Evolutionary conservation across 2,888 invertebrate species (phyloP).

Genomic region (Drosophila borborema): DNA sequence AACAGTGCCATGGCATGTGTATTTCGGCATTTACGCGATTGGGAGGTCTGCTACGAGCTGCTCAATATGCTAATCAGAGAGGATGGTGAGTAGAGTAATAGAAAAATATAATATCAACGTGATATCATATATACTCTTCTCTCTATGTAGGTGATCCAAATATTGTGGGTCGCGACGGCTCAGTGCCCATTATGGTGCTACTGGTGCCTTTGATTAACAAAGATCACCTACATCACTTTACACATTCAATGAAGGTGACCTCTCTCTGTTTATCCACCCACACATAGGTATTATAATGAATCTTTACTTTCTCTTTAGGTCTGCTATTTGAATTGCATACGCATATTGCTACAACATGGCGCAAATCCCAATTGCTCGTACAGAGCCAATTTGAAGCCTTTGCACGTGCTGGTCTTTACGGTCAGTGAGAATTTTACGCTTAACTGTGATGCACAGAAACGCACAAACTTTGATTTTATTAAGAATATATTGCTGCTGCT

Average conservation of each 20-base stretch:
- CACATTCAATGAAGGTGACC: slow-evolving; percentile 90
- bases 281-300: not conserved
- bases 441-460: slow-evolving; percentile 89
- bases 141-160: slow-evolving; percentile 87
- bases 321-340: slow-evolving; percentile 90
- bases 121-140: not conserved
- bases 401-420: slow-evolving; percentile 90
- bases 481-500: slow-evolving; percentile 89
- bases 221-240: slow-evolving; percentile 90
- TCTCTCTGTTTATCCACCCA: not conserved
- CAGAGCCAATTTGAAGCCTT: slow-evolving; percentile 88
- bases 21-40: slow-evolving; percentile 89
- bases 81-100: slow-evolving; percentile 74
- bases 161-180: slow-evolving; percentile 90
- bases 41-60: slow-evolving; percentile 87
- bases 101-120: not conserved
- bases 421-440: slow-evolving; percentile 90
- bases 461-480: slow-evolving; percentile 89
- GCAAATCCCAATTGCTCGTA: slow-evolving; percentile 91
- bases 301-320: slow-evolving; percentile 85
- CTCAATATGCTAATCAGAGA: slow-evolving; percentile 85
- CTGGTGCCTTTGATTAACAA: slow-evolving; percentile 91
- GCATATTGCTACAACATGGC: slow-evolving; percentile 89
- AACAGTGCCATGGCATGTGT: slow-evolving; percentile 90
- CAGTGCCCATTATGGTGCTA: slow-evolving; percentile 91